Conservation (phyloP, 30 jellyfish, hydroid and myxozoan genomes). For the Mastigias papua region DNA sequence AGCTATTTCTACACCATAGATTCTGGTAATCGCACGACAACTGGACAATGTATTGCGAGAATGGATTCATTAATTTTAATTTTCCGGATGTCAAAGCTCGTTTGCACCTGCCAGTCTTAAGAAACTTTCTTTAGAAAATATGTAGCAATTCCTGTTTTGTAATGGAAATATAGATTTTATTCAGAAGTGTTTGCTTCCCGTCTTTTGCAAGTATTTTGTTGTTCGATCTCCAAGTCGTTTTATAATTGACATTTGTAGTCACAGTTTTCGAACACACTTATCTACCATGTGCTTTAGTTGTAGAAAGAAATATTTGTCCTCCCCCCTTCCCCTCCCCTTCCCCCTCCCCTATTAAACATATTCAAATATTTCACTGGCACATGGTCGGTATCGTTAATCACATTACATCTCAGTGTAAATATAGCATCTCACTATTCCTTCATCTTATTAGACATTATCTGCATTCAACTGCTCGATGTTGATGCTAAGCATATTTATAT, state of each 20-base stretch:
- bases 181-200: not conserved
- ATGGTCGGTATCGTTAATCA: no score
- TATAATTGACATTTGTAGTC: not conserved
- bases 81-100: not conserved
- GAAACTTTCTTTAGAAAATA: not conserved
- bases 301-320: no score
- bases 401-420: no score
- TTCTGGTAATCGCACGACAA: not conserved
- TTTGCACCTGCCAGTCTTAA: slow-evolving; percentile 4
- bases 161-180: not conserved
- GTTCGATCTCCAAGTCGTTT: not conserved
- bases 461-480: no score
- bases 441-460: no score
- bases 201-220: not conserved
- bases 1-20: not conserved
- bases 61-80: not conserved
- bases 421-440: no score
- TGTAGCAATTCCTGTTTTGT: not conserved
- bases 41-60: not conserved
- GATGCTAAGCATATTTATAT: no score
- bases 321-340: no score
- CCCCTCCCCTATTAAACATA: no score
- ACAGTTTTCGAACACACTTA: no score
- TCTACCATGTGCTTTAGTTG: no score
- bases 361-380: no score